Evolutionary conservation across 2,888 invertebrate genomes (phyloP).

Genomic region (Drosophila macrospina): DNA sequence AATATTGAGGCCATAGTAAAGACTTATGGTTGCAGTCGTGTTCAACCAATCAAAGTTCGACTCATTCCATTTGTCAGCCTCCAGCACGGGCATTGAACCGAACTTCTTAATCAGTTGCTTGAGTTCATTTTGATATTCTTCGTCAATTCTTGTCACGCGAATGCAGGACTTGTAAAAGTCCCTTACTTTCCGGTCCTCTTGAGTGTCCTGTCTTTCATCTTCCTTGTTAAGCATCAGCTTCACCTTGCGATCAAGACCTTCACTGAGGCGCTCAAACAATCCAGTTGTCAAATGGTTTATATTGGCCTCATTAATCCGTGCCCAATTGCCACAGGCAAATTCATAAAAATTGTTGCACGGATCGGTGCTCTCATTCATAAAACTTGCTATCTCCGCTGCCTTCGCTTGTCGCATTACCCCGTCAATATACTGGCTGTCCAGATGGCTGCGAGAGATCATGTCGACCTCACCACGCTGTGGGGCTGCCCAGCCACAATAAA

Average conservation of each 20-base stretch:
- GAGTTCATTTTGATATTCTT: slow-evolving; percentile 48
- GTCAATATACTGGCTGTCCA: slow-evolving; percentile 17
- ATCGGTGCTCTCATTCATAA: slow-evolving; percentile 72
- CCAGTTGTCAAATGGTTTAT: slow-evolving; percentile 67
- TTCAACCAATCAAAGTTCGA: slow-evolving; percentile 79
- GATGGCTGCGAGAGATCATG: slow-evolving; percentile 13
- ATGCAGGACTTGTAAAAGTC: slow-evolving; percentile 81
- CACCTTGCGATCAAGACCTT: slow-evolving; percentile 70
- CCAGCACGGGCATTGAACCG: slow-evolving; percentile 78
- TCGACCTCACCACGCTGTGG: neutral
- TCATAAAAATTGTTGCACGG: slow-evolving; percentile 82
- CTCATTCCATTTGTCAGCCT: slow-evolving; percentile 68
- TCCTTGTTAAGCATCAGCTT: slow-evolving; percentile 47
- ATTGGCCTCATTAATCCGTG: slow-evolving; percentile 67
- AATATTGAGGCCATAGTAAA: slow-evolving; percentile 63
- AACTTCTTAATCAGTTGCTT: slow-evolving; percentile 69
- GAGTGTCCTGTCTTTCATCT: slow-evolving; percentile 49
- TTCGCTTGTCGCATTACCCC: slow-evolving; percentile 64
- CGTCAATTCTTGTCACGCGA: slow-evolving; percentile 36
- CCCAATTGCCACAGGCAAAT: slow-evolving; percentile 83
- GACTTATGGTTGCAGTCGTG: slow-evolving; percentile 61
- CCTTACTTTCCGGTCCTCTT: slow-evolving; percentile 76
- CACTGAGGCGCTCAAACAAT: slow-evolving; percentile 70
- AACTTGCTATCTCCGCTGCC: slow-evolving; percentile 71
- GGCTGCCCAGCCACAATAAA: slow-evolving; percentile 1